phyloP scores from a whole-genome alignment of 2,888 invertebrate species.

The Drosophila crucigera region DNA sequence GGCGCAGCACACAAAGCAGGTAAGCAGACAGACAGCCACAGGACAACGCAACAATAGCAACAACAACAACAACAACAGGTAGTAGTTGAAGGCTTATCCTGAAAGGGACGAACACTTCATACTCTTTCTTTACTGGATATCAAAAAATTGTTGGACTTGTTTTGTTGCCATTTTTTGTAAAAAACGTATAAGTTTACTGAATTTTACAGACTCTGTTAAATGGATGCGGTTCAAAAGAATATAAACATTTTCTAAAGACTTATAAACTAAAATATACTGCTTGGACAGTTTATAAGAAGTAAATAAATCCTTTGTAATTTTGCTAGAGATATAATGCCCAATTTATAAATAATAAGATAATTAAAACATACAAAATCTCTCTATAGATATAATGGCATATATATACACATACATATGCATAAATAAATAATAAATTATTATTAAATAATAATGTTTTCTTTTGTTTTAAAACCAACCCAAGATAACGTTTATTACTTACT shows the following conservation, averaged over 20 bases:
- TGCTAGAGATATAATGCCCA: background rate
- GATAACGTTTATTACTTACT: background rate
- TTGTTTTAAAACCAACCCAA: no score
- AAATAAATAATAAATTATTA: background rate
- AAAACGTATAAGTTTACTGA: background rate
- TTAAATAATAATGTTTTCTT: background rate
- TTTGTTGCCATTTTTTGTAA: background rate
- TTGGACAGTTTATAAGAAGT: background rate
- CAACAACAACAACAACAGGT: slow-evolving; percentile 46
- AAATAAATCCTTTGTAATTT: background rate
- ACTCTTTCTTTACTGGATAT: slow-evolving; percentile 7
- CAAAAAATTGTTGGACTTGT: background rate
- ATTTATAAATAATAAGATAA: no score
- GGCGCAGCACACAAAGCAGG: slow-evolving; percentile 38
- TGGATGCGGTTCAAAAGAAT: background rate
- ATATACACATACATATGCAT: background rate
- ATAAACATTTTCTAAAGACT: background rate
- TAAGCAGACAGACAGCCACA: slow-evolving; percentile 33
- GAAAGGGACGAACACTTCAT: slow-evolving; percentile 2
- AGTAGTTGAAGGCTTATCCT: slow-evolving; percentile 2
- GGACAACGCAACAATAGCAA: slow-evolving; percentile 27
- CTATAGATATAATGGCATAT: background rate
- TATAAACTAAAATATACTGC: background rate
- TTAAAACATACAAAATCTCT: background rate
- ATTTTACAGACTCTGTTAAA: background rate